Base-by-base conservation (phyloP, 2,888 invertebrate genomes). In the Hoplodrina ambigua region DNA sequence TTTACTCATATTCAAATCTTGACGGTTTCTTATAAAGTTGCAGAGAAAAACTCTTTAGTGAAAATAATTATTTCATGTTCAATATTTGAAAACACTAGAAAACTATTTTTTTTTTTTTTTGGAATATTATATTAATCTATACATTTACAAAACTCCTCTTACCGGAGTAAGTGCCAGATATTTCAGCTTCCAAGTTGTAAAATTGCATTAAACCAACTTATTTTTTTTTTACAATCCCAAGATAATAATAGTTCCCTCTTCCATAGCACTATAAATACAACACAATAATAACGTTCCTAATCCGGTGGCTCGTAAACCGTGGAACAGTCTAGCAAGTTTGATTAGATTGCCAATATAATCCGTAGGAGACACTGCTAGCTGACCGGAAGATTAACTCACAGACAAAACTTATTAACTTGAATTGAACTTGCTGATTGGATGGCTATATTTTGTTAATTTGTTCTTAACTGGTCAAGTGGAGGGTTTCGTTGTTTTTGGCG, bases 261-360 rank as follows among this genome's bases (percentile, higher is more conserved):
- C 7, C 49, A 5, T 11, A 25, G 50, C 25, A 55, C n/a, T 25
- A 75, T 53, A 53, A 52, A 8, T 37, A 54, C 44, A 25, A 81
- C 77, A 87, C 85, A 88, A 88, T 87, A 87, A 89, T 86, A 84
- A 84, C 37, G 57, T 73, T 66, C 72, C 4, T 88, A 87, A 89
- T 88, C 88, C 87, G 69, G 61, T 60, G 69, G 79, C 83, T 86
- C 86, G 80, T 88, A 87, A 82, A 85, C 85, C 79, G 83, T 79
- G 74, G 58, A 71, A 78, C 81, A 83, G 81, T 84, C 83, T 79
- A 74, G 52, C 81, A 93, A 93, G 84, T 93, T 93, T 90, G 93
- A 93, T 93, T 92, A 87, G 93, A 92, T 92, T 72, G 89, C 86
- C 73, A 68, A 64, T 76, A 75, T 88, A 86, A 89, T 85, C 87